A percentile compares a stretch with the other conserved stretches of the same genome.
These are phyloP conservation scores for Caenorhabditis angaria DNA, from an alignment of 2,888 invertebrate species.

Conservation along the genomic window DNA sequence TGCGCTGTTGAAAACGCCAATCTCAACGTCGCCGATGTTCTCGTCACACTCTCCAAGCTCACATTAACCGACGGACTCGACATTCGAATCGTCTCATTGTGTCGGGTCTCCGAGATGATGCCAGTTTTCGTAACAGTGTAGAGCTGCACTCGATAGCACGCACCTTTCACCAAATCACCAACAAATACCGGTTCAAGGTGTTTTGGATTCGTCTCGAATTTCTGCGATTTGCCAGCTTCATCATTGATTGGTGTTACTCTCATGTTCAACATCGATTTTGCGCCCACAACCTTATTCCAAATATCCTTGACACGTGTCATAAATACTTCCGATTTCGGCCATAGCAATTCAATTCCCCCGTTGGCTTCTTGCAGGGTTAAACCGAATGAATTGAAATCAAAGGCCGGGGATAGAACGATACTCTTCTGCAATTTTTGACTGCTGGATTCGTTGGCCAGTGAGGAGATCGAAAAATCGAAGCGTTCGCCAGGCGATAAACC, in stretches of 20 bases:
- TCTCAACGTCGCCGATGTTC: constrained; percentile 41
- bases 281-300: constrained; percentile 68
- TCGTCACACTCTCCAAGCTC: constrained; percentile 53
- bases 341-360: constrained; percentile 61
- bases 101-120: constrained; percentile 66
- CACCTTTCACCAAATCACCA: constrained; percentile 54
- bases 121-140: constrained; percentile 71
- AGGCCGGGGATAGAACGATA: constrained; percentile 68
- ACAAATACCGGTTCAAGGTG: constrained; percentile 41
- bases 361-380: constrained; percentile 61
- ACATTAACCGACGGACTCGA: constrained; percentile 63
- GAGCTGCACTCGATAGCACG: constrained; percentile 68
- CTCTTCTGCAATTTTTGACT: constrained; percentile 65
- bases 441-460: constrained; percentile 33
- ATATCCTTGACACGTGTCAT: constrained; percentile 60
- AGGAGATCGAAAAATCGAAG: constrained; percentile 52
- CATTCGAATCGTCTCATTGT: constrained; percentile 62
- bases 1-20: constrained; percentile 21
- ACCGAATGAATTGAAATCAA: constrained; percentile 68
- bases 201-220: constrained; percentile 51
- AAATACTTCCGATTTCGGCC: constrained; percentile 68
- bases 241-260: constrained; percentile 51
- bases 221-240: constrained; percentile 26
- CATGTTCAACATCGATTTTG: constrained; percentile 62
- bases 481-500: constrained; percentile 55